These are phyloP conservation scores for Hirundo rustica DNA, from an alignment of 2,797 vertebrate species.

Conservation along the genomic window DNA sequence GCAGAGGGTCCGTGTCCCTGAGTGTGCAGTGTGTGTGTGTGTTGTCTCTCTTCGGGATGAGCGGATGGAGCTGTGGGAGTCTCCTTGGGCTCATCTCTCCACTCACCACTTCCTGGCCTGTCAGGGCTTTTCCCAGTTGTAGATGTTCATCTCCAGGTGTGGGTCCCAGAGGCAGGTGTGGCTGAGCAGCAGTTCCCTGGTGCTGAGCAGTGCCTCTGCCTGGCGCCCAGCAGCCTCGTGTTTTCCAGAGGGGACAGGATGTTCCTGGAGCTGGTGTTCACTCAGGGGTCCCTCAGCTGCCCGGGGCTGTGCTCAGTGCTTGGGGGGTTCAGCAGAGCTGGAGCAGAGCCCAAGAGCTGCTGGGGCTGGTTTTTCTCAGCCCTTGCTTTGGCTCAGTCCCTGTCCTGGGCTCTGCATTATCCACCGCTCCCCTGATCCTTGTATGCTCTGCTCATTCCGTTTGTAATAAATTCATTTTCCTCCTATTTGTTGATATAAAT, in stretches of 20 bases:
- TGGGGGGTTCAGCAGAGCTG: background rate
- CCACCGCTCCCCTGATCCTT: background rate
- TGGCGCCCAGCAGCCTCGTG: background rate
- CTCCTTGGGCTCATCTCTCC: background rate
- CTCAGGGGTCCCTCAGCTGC: background rate
- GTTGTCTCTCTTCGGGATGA: background rate
- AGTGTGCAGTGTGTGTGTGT: background rate
- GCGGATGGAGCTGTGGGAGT: constrained; percentile 11
- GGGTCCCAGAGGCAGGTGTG: background rate
- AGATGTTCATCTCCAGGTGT: background rate
- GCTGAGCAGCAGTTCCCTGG: background rate
- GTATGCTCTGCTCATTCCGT: background rate
- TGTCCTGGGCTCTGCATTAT: background rate
- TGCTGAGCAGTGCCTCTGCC: background rate
- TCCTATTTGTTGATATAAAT: background rate
- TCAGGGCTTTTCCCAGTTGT: background rate
- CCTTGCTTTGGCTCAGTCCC: background rate
- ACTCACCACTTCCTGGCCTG: background rate
- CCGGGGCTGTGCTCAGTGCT: background rate
- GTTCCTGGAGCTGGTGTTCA: background rate
- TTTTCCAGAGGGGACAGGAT: background rate
- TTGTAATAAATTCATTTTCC: background rate
- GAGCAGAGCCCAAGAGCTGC: background rate
- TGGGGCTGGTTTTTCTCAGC: background rate
- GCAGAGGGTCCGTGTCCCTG: background rate